phyloP scores from a whole-genome alignment of 1,140 invertebrate genomes.

The Ceratitis capitata region DNA sequence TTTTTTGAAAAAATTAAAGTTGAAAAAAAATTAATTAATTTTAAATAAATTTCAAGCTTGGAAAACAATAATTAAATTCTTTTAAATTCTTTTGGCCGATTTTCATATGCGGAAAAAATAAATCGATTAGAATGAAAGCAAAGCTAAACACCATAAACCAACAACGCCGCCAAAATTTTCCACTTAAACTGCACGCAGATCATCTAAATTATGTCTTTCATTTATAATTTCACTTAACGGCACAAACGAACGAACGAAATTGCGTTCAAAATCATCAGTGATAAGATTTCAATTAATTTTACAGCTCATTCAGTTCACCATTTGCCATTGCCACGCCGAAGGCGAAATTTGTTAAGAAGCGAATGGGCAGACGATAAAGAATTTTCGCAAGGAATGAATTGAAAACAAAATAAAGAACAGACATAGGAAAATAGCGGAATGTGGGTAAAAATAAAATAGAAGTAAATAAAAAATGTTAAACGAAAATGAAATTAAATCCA shows the following conservation, averaged over 20 bases:
- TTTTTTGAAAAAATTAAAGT: too few species aligned
- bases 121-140: too few species aligned
- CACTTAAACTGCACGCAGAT: conserved; percentile 17
- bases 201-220: conserved; percentile 33
- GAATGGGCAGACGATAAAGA: not conserved
- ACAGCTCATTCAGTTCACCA: conserved; percentile 38
- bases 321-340: not conserved
- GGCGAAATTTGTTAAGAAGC: not conserved
- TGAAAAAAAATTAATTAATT: too few species aligned
- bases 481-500: not conserved
- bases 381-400: not conserved
- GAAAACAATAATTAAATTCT: too few species aligned
- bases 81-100: too few species aligned
- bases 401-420: not conserved
- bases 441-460: not conserved
- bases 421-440: not conserved
- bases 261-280: conserved; percentile 33
- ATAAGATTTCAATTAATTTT: conserved; percentile 45
- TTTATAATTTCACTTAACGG: conserved; percentile 37
- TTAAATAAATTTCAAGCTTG: too few species aligned
- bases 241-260: conserved; percentile 35
- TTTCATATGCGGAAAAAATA: too few species aligned
- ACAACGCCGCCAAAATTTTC: not conserved
- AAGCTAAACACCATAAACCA: too few species aligned
- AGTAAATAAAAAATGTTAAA: not conserved